Conservation (phyloP, 2,888 invertebrate genomes). For the Ametastegia equiseti region DNA sequence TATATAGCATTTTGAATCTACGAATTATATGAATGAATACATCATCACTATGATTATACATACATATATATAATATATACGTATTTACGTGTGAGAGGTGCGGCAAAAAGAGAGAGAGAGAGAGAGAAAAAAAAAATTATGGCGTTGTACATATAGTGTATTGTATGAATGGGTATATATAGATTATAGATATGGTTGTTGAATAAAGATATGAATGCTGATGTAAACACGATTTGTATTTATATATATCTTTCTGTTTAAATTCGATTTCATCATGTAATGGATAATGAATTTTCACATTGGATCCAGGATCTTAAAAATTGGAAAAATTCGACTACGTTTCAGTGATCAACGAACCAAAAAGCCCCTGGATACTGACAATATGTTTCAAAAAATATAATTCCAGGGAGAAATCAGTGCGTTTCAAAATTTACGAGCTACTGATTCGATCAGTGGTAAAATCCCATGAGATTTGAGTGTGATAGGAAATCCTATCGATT, state of each 20-base stretch:
- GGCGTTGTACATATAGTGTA: constrained; percentile 26
- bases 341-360: too few species aligned
- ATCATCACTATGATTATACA: not conserved
- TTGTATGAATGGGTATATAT: constrained; percentile 6
- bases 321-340: too few species aligned
- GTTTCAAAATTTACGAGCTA: too few species aligned
- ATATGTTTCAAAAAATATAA: too few species aligned
- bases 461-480: too few species aligned
- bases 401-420: too few species aligned
- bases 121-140: not conserved
- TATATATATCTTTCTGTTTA: not conserved
- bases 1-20: constrained; percentile 1
- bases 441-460: too few species aligned
- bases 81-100: not conserved
- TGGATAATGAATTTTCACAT: too few species aligned
- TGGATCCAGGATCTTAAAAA: too few species aligned
- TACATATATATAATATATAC: not conserved
- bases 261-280: too few species aligned
- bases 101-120: not conserved
- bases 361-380: too few species aligned
- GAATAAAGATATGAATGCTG: constrained; percentile 22
- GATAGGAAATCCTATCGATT: too few species aligned
- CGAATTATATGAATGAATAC: not conserved
- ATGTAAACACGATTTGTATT: not conserved
- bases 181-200: constrained; percentile 17